Base-by-base conservation (phyloP, 1,140 invertebrate species). In the Pseudomyrmex gracilis region DNA sequence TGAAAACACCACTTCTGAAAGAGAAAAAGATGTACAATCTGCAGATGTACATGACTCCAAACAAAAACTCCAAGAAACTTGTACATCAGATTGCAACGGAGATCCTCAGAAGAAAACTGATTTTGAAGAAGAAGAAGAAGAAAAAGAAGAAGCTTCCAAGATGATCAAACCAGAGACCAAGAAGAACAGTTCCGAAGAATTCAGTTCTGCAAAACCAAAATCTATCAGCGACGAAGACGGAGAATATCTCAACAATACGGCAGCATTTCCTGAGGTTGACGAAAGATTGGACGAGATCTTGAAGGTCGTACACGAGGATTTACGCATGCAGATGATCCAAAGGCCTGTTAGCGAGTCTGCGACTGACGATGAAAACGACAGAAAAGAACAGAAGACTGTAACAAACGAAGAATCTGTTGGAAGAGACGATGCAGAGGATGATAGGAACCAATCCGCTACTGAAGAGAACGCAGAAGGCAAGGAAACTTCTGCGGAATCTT, bases 231-330 rank as follows among this genome's bases (percentile, higher is more conserved):
- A 51, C 10, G 61, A 77, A 47, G 70, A 8, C 20, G 45, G 5
- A 1, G n/a, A 51, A 9, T 53, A 45, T 12, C n/a, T 68, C 34
- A 34, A 34, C 7, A 34, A 34, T 5, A 34, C 34, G 34, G 5
- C 34, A 34, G 34, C 5, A 7, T 34, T 34, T 13, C 71, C 53
- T 0, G 55, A 68, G 10, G 64, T 55, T 22, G 70, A 83, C 15
- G 12, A 57, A 0, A 74, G 34, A 2, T 9, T 89, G 12, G 85
- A 80, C n/a, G 78, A 89, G 24, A 80, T 89, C 53, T 57, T 85
- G 17, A 71, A 88, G 47, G 80, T 74, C 0, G 86, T 88, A 1
- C 84, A 88, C n/a, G 86, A 73, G 34, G 70, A 85, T 74, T 49
- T 88, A 15, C 73, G 34, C 43, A 67, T 76, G 0, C n/a, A 66